Base-by-base conservation (phyloP, 1,140 invertebrate genomes). In the Drosophila suzukii region DNA sequence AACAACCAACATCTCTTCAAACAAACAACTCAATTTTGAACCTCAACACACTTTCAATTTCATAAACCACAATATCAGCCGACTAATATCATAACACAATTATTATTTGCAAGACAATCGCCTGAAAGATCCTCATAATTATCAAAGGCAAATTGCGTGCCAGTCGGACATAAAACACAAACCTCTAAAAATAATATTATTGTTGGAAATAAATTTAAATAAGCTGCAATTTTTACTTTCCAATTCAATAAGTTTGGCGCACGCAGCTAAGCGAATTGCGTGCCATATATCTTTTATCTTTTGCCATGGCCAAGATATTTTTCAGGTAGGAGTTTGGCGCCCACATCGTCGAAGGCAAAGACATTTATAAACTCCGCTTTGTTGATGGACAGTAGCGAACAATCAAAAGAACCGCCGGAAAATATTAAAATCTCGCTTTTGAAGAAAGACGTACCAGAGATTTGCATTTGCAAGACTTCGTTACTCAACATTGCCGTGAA, bases 141-240 rank as follows among this genome's bases (percentile, higher is more conserved):
- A 88, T 76, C 30, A 43, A 53, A 60, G 39, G 60, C 55, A 59
- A 76, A 88, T 86, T 55, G 82, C 82, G 82, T 86, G 82, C 13
- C 54, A 51, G 41, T 24, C 57, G 12, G 49, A 62, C 82, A 81
- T 85, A 62, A 81, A 70, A 70, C 27, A 49, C 39, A 36, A 57
- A 56, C 44, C 74, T 43, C 43, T 50, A 53, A 57, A 71, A 68
- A 75, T 71, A 38, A 63, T 76, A 75, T 85, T 81, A 77, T 77
- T 86, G 78, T 66, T 60, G 56, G 56, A 86, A 76, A 88, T 83
- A 86, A 73, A 86, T 86, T 79, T 79, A 88, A 86, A 83, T 88
- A 70, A 51, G 81, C 66, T 83, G 82, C 82, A 88, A 88, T 88
- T 89, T 74, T 86, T 73, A 83, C 83, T 86, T 86, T 86, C 83